Evolutionary conservation across 2,797 vertebrate genomes (phyloP), one percentile per base, ranked within the genome.

Genomic region (Prionace glauca): DNA sequence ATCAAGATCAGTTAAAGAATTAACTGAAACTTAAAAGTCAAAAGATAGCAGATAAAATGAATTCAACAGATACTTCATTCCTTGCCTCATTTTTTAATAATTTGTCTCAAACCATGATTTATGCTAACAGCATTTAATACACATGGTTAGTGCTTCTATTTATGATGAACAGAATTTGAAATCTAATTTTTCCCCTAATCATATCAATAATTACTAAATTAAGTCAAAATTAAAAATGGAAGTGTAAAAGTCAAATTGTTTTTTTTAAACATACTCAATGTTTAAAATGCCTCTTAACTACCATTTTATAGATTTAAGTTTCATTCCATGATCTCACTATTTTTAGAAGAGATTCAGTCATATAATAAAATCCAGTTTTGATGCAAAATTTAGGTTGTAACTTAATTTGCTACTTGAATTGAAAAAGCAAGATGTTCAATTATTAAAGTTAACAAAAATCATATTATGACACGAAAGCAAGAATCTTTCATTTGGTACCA

Each of bases 381-480:
- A 95, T 95, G 93, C 50, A 77, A 74, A 8, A 95, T 74, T 77
- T 77, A 50, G 93, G 29, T 77, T 95, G 93, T 60, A 74, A 32
- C 69, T 29, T 77, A 32, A 77, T 94, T 45, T 94, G 71, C 50
- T 77, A 77, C 71, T 56, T 60, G 8, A 26, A 69, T 20, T 16
- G 93, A 50, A 95, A 56, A 95, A 95, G 32, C 29, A 65, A 77
- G 24, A 77, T 95, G 45, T 77, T 95, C 93, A 95, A 95, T 95
- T 77, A 95, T 72, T 74, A 72, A 95, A 95, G 71, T 95, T 95
- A 95, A 95, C 41, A 95, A 74, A 56, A 77, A 95, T 60, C 65
- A 92, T 92, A 69, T 95, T 77, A 95, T 56, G 93, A 77, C 93
- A 95, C 45, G 14, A 95, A 95, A 95, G 69, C 50, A 95, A 71